phyloP scores from a whole-genome alignment of 2,113 vertebrate species.

The Tauraco erythrolophus region DNA sequence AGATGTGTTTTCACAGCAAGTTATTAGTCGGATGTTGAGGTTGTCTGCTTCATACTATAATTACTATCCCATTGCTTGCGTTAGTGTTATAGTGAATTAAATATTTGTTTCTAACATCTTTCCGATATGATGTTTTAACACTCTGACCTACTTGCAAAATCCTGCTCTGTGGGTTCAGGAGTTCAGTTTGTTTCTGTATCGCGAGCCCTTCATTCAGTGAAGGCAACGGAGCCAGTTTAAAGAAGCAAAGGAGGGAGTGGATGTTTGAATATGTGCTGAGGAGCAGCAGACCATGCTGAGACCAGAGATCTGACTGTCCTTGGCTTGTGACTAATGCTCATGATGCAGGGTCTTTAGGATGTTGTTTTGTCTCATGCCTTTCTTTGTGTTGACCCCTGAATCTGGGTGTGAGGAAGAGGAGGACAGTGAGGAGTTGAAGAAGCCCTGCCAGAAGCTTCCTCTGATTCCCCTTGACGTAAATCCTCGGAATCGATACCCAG shows the following conservation, averaged over 20 bases:
- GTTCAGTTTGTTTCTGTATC: background rate
- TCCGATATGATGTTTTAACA: background rate
- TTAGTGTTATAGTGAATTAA: background rate
- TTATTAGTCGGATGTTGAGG: background rate
- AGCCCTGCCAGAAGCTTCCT: background rate
- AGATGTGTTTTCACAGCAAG: background rate
- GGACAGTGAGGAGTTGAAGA: background rate
- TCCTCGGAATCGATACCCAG: background rate
- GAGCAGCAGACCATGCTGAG: background rate
- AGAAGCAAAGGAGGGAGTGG: background rate
- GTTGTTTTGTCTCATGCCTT: background rate
- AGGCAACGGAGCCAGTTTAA: background rate
- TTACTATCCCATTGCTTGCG: rapidly evolving
- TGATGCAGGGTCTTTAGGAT: background rate
- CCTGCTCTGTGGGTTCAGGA: background rate
- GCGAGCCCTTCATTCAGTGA: no score
- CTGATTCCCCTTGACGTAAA: background rate
- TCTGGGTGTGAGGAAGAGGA: background rate
- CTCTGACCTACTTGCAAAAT: background rate
- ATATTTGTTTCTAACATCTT: background rate
- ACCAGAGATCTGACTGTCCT: background rate
- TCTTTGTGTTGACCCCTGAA: background rate
- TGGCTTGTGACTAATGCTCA: rapidly evolving
- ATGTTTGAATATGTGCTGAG: background rate
- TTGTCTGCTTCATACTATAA: background rate